Conservation (phyloP, 2,888 invertebrate genomes). For the Pachycephus smyrnensis region DNA sequence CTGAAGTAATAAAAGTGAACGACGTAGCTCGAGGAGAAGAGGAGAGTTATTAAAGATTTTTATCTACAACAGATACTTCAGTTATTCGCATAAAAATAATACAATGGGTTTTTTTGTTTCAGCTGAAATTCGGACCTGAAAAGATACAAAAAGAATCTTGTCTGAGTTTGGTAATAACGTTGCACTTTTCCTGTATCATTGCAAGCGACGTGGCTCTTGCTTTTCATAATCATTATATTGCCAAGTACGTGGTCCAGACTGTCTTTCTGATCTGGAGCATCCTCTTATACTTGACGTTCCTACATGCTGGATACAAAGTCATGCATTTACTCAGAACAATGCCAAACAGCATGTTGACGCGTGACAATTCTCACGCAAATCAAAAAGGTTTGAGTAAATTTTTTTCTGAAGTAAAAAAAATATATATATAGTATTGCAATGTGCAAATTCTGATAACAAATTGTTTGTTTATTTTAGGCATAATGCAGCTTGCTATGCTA, state of each 20-base stretch:
- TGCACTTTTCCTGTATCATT: slow-evolving; percentile 69
- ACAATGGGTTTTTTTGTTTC: slow-evolving; percentile 24
- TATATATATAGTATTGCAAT: neutral
- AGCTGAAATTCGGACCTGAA: slow-evolving; percentile 69
- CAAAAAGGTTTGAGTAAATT: slow-evolving; percentile 61
- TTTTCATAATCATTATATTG: slow-evolving; percentile 65
- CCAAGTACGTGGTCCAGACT: slow-evolving; percentile 69
- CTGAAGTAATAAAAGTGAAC: too few relatives aligned
- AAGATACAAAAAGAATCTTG: slow-evolving; percentile 69
- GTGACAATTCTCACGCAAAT: slow-evolving; percentile 61
- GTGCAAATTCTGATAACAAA: neutral
- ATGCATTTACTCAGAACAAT: slow-evolving; percentile 65
- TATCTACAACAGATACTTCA: too few relatives aligned
- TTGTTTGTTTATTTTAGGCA: slow-evolving; percentile 52
- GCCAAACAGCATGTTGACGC: slow-evolving; percentile 64
- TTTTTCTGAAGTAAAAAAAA: neutral
- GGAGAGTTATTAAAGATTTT: neutral
- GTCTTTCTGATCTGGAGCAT: slow-evolving; percentile 70
- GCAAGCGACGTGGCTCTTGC: slow-evolving; percentile 68
- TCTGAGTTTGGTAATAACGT: slow-evolving; percentile 69
- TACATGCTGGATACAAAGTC: slow-evolving; percentile 70
- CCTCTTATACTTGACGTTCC: slow-evolving; percentile 69
- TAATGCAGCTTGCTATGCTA: slow-evolving; percentile 69
- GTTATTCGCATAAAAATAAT: neutral
- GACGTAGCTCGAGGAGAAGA: too few relatives aligned